phyloP scores from a whole-genome alignment of 2,888 invertebrate genomes.

The Agonopterix heracliana region DNA sequence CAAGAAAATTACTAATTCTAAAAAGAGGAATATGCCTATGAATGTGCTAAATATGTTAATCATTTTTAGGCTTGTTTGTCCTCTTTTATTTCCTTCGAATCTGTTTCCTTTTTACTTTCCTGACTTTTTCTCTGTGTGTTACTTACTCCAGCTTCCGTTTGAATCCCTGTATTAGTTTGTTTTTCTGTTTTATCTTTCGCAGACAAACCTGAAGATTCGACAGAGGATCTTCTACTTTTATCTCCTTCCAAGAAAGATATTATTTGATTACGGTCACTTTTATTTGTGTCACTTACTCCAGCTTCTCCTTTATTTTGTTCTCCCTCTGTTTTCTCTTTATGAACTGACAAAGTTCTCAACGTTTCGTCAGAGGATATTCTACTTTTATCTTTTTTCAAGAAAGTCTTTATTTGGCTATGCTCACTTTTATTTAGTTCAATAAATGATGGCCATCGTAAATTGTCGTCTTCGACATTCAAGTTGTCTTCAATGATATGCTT shows the following conservation, averaged over 20 bases:
- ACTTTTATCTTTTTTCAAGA: constrained; percentile 25
- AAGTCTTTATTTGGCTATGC: constrained; percentile 24
- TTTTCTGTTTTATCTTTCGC: background rate
- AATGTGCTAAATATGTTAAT: constrained; percentile 29
- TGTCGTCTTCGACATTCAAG: constrained; percentile 10
- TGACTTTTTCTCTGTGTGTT: background rate
- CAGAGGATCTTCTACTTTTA: background rate
- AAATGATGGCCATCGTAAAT: constrained; percentile 35
- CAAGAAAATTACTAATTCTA: constrained; percentile 35
- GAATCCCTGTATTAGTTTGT: background rate
- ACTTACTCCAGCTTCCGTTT: background rate
- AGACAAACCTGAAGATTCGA: background rate
- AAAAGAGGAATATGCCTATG: constrained; percentile 28
- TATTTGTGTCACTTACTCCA: background rate
- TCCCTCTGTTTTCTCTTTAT: constrained; percentile 4
- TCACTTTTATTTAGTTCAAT: constrained; percentile 34
- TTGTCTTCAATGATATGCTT: no score
- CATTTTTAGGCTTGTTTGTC: background rate
- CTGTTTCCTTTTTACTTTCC: background rate
- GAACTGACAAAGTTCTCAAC: no score
- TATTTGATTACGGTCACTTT: constrained; percentile 18
- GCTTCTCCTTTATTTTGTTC: constrained; percentile 1
- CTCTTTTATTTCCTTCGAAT: background rate
- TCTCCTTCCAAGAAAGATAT: constrained; percentile 25
- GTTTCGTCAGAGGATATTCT: background rate